phyloP scores from a whole-genome alignment of 2,797 vertebrate species.

The Distichodus sexfasciatus region DNA sequence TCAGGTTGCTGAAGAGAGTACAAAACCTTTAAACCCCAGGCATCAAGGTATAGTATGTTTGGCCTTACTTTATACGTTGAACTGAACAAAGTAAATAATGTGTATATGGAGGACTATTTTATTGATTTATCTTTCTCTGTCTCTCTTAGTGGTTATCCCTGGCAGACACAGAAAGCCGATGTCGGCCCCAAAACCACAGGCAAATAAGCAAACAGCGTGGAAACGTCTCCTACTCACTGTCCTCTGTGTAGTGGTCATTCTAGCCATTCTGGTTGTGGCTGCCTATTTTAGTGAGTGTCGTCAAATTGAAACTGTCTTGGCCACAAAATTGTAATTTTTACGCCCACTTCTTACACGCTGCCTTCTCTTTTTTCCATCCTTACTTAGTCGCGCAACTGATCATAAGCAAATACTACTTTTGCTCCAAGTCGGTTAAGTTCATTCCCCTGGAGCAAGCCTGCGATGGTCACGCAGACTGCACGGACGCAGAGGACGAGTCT shows the following conservation, averaged over 20 bases:
- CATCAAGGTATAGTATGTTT: not conserved
- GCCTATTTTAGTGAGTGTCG: slow-evolving; percentile 71
- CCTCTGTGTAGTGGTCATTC: slow-evolving; percentile 58
- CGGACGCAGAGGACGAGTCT: slow-evolving; percentile 80
- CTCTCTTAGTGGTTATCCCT: slow-evolving; percentile 49
- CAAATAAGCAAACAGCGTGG: slow-evolving; percentile 23
- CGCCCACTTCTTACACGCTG: too few species aligned
- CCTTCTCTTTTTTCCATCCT: not conserved
- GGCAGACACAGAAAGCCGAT: slow-evolving; percentile 67
- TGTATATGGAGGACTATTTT: not conserved
- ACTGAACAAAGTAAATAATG: too few species aligned
- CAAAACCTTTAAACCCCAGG: slow-evolving; percentile 36
- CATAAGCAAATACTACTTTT: slow-evolving; percentile 84
- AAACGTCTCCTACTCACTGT: slow-evolving; percentile 58
- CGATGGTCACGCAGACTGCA: slow-evolving; percentile 78
- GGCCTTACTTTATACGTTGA: too few species aligned
- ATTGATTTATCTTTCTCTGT: not conserved
- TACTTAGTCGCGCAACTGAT: slow-evolving; percentile 79
- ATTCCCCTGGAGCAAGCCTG: slow-evolving; percentile 76
- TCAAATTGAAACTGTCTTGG: too few species aligned
- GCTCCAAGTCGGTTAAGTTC: slow-evolving; percentile 76
- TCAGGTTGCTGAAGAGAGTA: slow-evolving; percentile 28
- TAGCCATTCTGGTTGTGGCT: slow-evolving; percentile 63
- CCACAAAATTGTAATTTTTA: too few species aligned
- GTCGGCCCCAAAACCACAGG: slow-evolving; percentile 53